Conservation (phyloP, 2,888 invertebrate genomes). For the Flabesymbios commensalis region DNA sequence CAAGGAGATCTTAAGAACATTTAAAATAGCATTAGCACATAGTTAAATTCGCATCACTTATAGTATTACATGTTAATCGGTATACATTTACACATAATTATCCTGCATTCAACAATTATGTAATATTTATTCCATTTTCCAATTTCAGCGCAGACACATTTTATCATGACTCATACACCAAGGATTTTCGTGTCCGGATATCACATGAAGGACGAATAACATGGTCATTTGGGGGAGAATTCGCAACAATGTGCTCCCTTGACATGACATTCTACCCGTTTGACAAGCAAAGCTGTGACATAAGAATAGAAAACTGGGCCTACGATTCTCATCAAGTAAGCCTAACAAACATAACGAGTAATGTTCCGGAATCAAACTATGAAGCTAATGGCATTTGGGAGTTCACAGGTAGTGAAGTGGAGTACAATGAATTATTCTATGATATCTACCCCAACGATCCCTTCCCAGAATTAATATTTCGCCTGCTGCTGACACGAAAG, state of each 20-base stretch:
- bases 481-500: not conserved
- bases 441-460: not conserved
- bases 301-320: conserved; percentile 13
- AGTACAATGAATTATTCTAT: not conserved
- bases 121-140: not conserved
- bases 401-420: not conserved
- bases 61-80: too few species aligned
- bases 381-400: not conserved
- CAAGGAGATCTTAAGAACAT: too few species aligned
- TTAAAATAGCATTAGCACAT: too few species aligned
- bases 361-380: not conserved
- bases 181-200: conserved; percentile 13
- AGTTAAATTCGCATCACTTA: too few species aligned
- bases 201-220: conserved; percentile 1
- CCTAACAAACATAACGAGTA: not conserved
- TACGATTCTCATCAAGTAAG: conserved; percentile 4
- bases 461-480: not conserved
- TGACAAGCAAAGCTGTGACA: conserved; percentile 10
- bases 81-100: too few species aligned
- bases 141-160: conserved; percentile 8
- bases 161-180: conserved; percentile 4
- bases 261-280: conserved; percentile 22
- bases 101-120: too few species aligned
- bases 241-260: conserved; percentile 4
- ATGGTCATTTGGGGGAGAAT: conserved; percentile 14